Percentiles rank a stretch among this genome's conserved stretches.
These are phyloP conservation scores for Ormyrus labotus DNA, from an alignment of 2,888 invertebrate genomes.

Conservation along the genomic window DNA sequence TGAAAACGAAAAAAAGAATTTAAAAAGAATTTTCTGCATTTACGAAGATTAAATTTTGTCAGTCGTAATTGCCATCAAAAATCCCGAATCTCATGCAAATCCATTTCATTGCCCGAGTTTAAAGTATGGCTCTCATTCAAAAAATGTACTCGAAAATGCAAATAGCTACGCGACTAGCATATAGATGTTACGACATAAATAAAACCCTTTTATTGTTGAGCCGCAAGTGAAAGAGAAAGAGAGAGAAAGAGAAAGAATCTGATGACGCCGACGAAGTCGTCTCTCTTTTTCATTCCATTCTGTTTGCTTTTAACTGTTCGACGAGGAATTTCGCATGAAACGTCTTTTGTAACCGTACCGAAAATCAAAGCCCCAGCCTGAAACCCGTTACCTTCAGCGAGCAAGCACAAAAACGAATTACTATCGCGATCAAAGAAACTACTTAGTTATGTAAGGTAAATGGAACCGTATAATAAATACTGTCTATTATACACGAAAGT, in stretches of 20 bases:
- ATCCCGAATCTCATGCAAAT: not conserved
- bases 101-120: too few species aligned
- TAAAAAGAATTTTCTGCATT: too few species aligned
- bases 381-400: slow-evolving; percentile 10
- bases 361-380: slow-evolving; percentile 27
- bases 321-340: slow-evolving; percentile 36
- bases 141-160: slow-evolving; percentile 38
- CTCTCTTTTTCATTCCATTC: slow-evolving; percentile 15
- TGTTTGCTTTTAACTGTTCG: slow-evolving; percentile 29
- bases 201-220: slow-evolving; percentile 53
- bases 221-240: not conserved
- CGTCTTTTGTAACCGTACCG: slow-evolving; percentile 38
- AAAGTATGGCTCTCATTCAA: not conserved
- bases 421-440: slow-evolving; percentile 45
- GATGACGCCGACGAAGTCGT: not conserved
- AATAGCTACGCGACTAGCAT: slow-evolving; percentile 13
- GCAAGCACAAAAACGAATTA: slow-evolving; percentile 40
- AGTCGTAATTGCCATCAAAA: not conserved
- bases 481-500: too few species aligned
- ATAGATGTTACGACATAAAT: slow-evolving; percentile 44
- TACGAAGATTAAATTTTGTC: too few species aligned
- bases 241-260: too few species aligned
- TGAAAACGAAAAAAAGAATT: too few species aligned
- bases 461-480: slow-evolving; percentile 12
- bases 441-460: slow-evolving; percentile 25